Conservation (phyloP, 2,797 vertebrate species). For the Pogoniulus pusillus region DNA sequence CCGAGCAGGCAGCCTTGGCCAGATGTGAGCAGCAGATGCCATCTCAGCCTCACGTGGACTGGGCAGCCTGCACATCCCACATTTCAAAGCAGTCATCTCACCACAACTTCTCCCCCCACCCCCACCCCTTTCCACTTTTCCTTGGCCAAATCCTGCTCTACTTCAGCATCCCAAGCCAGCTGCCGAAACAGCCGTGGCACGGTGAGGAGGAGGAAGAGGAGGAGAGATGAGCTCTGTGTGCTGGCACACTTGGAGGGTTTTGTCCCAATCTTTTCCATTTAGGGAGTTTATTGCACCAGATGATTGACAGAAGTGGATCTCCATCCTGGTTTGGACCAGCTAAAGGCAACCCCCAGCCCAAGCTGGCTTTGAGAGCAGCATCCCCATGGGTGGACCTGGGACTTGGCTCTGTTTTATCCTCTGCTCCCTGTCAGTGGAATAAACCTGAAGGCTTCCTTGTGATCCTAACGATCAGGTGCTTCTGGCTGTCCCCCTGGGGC, state of each 20-base stretch:
- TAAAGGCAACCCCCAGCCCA: not conserved
- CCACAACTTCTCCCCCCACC: not conserved
- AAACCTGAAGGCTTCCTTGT: not conserved
- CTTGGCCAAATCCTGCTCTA: not conserved
- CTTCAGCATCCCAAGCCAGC: not conserved
- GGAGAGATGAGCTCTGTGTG: not conserved
- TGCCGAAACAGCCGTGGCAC: not conserved
- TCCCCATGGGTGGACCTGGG: not conserved
- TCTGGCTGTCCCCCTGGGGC: not conserved
- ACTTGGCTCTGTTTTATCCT: not conserved
- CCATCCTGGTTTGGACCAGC: not conserved
- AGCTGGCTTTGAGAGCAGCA: not conserved
- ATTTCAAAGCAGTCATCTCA: not conserved
- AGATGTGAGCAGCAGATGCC: not conserved
- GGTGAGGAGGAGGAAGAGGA: not conserved
- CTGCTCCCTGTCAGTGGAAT: not conserved
- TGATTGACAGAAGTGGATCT: not conserved
- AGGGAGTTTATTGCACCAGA: not conserved
- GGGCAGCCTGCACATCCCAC: not conserved
- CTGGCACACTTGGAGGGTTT: not conserved
- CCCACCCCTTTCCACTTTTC: not conserved
- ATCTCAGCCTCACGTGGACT: not conserved
- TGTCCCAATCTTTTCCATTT: constrained; percentile 10
- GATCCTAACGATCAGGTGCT: not conserved
- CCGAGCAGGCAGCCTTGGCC: not conserved